Percentiles rank a stretch among this genome's conserved stretches.
Evolutionary conservation across 2,888 invertebrate genomes (phyloP).

Genomic region (Drosophila conformis): DNA sequence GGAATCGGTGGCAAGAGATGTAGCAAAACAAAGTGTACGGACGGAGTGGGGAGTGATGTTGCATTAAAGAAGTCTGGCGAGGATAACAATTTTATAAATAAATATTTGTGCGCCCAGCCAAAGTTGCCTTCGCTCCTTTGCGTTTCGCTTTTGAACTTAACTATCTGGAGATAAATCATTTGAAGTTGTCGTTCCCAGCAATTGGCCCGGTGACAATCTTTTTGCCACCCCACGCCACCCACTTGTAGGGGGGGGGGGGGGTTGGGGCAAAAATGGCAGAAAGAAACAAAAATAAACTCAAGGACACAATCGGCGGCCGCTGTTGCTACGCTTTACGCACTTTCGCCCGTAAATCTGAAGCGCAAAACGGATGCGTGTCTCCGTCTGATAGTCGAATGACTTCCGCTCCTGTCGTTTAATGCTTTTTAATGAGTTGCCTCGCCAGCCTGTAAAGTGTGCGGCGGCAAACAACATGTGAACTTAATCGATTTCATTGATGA

Average conservation of each 20-base stretch:
- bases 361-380: conserved; percentile 75
- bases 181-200: conserved; percentile 73
- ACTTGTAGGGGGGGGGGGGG: neutral
- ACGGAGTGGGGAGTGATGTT: neutral
- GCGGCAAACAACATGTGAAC: conserved; percentile 35
- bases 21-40: conserved; percentile 49
- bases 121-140: conserved; percentile 54
- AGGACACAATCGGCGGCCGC: conserved; percentile 42
- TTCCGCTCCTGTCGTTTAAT: conserved; percentile 78
- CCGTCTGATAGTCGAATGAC: conserved; percentile 78
- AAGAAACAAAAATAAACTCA: conserved; percentile 36
- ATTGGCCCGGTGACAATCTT: conserved; percentile 78
- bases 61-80: conserved; percentile 50
- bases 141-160: conserved; percentile 78
- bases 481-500: conserved; percentile 74
- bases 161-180: conserved; percentile 79
- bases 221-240: conserved; percentile 6
- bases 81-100: conserved; percentile 81
- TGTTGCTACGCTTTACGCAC: conserved; percentile 46
- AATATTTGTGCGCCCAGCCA: conserved; percentile 72
- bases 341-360: conserved; percentile 66
- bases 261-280: neutral
- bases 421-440: conserved; percentile 76
- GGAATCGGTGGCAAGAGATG: conserved; percentile 35
- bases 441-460: conserved; percentile 4